A percentile compares a stretch with the other conserved stretches of the same genome.
Evolutionary conservation across 2,797 vertebrate species (phyloP).

Genomic region (Sorex maritimensis): DNA sequence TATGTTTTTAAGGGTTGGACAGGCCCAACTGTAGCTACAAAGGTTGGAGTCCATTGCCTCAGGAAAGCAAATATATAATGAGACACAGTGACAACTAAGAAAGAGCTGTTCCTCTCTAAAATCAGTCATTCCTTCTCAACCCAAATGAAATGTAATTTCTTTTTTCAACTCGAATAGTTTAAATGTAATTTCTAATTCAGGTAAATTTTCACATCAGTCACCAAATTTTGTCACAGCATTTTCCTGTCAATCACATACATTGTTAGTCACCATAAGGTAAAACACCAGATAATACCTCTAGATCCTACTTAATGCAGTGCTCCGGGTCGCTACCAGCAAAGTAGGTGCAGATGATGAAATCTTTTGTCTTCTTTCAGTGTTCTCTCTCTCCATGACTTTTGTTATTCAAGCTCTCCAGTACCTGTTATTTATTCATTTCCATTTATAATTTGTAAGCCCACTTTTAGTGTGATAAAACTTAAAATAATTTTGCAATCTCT

Average conservation of each 20-base stretch:
- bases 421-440: not conserved
- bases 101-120: not conserved
- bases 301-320: not conserved
- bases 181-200: not conserved
- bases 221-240: not conserved
- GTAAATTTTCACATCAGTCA: not conserved
- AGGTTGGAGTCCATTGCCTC: too few species aligned
- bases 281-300: not conserved
- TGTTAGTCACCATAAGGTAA: slow-evolving; percentile 25
- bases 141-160: not conserved
- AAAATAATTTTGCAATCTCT: not conserved
- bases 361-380: not conserved
- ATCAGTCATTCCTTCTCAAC: not conserved
- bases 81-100: too few species aligned
- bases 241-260: not conserved
- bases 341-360: not conserved
- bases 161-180: too few species aligned
- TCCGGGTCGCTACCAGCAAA: not conserved
- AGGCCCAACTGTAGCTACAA: too few species aligned
- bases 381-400: not conserved
- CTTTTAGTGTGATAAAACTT: not conserved
- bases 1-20: too few species aligned
- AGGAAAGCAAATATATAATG: too few species aligned
- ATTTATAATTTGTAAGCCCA: not conserved
- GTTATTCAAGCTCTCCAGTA: not conserved